phyloP scores from a whole-genome alignment of 2,797 vertebrate species.

The Chaenodraco wilsoni region DNA sequence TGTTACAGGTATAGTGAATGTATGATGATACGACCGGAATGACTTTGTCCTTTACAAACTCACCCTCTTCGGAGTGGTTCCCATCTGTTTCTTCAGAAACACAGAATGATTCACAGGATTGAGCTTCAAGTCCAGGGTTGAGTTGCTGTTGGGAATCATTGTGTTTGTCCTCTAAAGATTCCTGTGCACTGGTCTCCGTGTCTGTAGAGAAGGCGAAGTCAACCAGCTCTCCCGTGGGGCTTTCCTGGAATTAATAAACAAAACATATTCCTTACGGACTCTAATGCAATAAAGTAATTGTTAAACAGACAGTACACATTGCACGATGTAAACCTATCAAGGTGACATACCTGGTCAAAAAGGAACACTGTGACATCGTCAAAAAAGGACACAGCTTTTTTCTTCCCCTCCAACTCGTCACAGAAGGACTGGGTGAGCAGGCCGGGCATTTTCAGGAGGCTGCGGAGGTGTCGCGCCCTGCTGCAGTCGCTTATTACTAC shows the following conservation, averaged over 20 bases:
- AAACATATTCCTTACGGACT: background rate
- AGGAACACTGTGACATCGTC: slow-evolving; percentile 98
- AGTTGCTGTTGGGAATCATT: slow-evolving; percentile 34
- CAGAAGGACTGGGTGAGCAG: slow-evolving; percentile 88
- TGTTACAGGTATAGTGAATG: background rate
- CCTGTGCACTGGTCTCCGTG: slow-evolving; percentile 69
- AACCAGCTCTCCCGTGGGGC: slow-evolving; percentile 91
- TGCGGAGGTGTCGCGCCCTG: slow-evolving; percentile 88
- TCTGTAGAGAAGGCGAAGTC: slow-evolving; percentile 85
- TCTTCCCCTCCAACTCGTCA: slow-evolving; percentile 92
- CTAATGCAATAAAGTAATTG: background rate
- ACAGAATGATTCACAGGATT: slow-evolving; percentile 50
- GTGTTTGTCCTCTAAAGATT: slow-evolving; percentile 54
- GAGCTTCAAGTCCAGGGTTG: slow-evolving; percentile 56
- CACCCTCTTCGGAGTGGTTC: slow-evolving; percentile 82
- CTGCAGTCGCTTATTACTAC: slow-evolving; percentile 94
- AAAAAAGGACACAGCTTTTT: slow-evolving; percentile 97
- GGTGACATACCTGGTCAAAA: slow-evolving; percentile 92
- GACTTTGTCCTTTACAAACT: slow-evolving; percentile 41
- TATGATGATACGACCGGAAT: background rate
- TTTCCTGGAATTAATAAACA: slow-evolving; percentile 85
- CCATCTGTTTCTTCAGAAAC: slow-evolving; percentile 66
- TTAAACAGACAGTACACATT: background rate
- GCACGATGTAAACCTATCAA: background rate
- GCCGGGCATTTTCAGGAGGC: slow-evolving; percentile 93